Evolutionary conservation across 1,140 invertebrate genomes (phyloP).

Genomic region (Aethina tumida): DNA sequence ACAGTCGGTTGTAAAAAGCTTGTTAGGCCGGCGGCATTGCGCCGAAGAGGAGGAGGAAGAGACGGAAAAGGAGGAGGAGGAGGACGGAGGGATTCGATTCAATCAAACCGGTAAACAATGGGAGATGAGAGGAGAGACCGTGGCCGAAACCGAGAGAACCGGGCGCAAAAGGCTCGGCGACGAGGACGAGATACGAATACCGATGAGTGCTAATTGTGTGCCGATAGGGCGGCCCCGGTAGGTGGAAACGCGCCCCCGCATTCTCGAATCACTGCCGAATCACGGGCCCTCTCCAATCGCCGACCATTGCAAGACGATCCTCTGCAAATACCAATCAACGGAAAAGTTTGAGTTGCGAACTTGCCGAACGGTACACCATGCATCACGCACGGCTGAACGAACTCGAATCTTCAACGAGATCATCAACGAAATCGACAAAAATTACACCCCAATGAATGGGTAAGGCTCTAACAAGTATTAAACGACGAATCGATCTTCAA

Average conservation of each 20-base stretch:
- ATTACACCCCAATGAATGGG: no score
- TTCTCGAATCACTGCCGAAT: slow-evolving; percentile 6
- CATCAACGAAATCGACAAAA: no score
- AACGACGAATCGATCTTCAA: no score
- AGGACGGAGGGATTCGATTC: slow-evolving; percentile 13
- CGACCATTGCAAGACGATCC: slow-evolving; percentile 21
- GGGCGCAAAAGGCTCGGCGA: no score
- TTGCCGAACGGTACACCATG: slow-evolving; percentile 1
- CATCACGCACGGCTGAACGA: slow-evolving; percentile 3
- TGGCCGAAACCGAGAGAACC: no score
- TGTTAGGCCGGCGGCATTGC: slow-evolving; percentile 19
- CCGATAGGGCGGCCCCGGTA: slow-evolving; percentile 15
- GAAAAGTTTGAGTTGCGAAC: slow-evolving; percentile 13
- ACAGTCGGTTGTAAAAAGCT: slow-evolving; percentile 21
- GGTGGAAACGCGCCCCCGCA: slow-evolving; percentile 6
- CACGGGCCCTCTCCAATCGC: not conserved
- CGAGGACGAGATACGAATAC: slow-evolving; percentile 19
- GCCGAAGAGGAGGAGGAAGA: slow-evolving; percentile 11
- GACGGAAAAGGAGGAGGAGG: no score
- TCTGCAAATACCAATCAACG: slow-evolving; percentile 27
- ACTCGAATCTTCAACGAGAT: slow-evolving; percentile 4
- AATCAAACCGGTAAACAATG: slow-evolving; percentile 17
- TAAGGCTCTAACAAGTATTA: no score
- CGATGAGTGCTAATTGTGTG: slow-evolving; percentile 25
- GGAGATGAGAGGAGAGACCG: no score